These are phyloP conservation scores for Scrobipalpa costella DNA, from an alignment of 2,888 invertebrate genomes.

Conservation along the genomic window DNA sequence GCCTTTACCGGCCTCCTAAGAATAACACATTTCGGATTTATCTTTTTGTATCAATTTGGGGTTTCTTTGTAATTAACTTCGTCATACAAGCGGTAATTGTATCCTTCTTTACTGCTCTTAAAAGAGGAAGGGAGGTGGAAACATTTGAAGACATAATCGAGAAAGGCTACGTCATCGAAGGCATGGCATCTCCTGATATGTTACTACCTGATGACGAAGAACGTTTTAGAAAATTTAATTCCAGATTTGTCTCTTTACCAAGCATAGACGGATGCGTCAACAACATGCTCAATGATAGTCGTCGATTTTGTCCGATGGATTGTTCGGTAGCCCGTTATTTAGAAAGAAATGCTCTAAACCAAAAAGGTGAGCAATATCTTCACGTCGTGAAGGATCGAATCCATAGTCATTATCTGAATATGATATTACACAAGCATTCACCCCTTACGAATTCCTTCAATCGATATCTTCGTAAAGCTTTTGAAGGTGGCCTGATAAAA, in stretches of 20 bases:
- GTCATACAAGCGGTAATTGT: conserved; percentile 67
- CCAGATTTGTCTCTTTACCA: conserved; percentile 52
- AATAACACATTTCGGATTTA: conserved; percentile 59
- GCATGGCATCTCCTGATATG: conserved; percentile 69
- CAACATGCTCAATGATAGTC: conserved; percentile 54
- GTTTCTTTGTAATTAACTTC: conserved; percentile 70
- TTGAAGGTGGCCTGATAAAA: conserved; percentile 66
- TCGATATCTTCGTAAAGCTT: conserved; percentile 54
- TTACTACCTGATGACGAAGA: conserved; percentile 66
- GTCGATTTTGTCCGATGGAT: conserved; percentile 67
- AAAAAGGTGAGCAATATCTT: conserved; percentile 66
- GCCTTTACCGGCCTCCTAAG: conserved; percentile 57
- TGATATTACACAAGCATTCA: conserved; percentile 60
- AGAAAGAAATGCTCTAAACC: conserved; percentile 58
- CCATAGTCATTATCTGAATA: conserved; percentile 65
- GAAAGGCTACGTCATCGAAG: conserved; percentile 66
- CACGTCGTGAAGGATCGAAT: conserved; percentile 67
- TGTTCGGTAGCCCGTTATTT: conserved; percentile 66
- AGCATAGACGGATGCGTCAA: conserved; percentile 57
- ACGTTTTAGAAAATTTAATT: conserved; percentile 56
- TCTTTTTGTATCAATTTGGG: conserved; percentile 61
- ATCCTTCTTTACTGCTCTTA: conserved; percentile 67
- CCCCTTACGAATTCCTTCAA: conserved; percentile 56
- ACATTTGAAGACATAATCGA: conserved; percentile 69
- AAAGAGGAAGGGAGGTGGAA: conserved; percentile 68